Base-by-base conservation (phyloP, 2,113 vertebrate genomes). In the Tympanuchus pallidicinctus region DNA sequence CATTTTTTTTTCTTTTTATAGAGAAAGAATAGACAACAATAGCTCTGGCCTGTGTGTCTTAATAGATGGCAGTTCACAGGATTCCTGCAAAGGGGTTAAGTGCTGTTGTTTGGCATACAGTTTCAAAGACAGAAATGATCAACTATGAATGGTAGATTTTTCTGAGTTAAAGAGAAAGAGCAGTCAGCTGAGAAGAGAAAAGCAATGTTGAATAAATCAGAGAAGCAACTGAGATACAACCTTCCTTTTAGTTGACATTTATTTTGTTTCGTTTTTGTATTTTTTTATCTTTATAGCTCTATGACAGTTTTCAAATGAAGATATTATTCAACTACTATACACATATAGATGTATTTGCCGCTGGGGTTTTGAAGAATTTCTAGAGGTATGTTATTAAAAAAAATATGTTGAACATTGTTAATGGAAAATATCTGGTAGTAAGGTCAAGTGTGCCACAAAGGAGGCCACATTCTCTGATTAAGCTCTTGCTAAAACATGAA, bases 221-320 rank as follows among this genome's bases (percentile, higher is more conserved):
- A 4, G 30, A 80, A 86, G 66, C 40, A 89, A 27, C 67, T 86
- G 47, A 1, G 15, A 74, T 63, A 85, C 14, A 89, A 69, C 82
- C 71, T 85, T 89, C 24, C 36, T 82, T 40, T 82, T 81, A 91
- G 38, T 10, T 82, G 50, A 74, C n/a, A 42, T 80, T 88, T 85
- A 70, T 79, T 79, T 85, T 63, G 43, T 89, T 66, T 69, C 56
- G 14, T 87, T 87, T 71, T 9, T 67, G 36, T 52, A 56, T 43
- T 40, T 71, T 65, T 66, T 38, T 63, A 40, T 4, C 25, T 2
- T 88, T 88, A 84, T 91, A 84, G 82, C 86, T 77, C 63, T 73
- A 82, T 77, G 45, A 52, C 32, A 69, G 38, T 56, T 96, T 94
- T 87, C 85, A 86, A 94, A 82, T 52, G 66, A 86, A 88, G n/a